Evolutionary conservation across 2,113 vertebrate genomes (phyloP).

Genomic region (Xiphophorus hellerii): DNA sequence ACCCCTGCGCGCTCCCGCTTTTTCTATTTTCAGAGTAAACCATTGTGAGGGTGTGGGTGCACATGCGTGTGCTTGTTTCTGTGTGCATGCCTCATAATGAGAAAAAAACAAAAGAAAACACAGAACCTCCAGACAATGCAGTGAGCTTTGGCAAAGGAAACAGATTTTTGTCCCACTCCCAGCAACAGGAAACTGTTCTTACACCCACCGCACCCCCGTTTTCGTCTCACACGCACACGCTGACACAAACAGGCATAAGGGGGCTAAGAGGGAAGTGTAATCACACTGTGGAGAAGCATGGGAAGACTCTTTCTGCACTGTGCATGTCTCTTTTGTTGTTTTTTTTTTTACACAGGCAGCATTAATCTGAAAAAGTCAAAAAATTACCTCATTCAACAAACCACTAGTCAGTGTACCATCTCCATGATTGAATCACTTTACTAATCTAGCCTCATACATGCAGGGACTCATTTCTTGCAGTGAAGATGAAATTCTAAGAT

Average conservation of each 20-base stretch:
- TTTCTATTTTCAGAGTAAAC: constrained; percentile 64
- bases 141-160: constrained; percentile 74
- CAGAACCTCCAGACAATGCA: constrained; percentile 68
- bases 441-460: not conserved
- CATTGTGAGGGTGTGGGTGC: constrained; percentile 47
- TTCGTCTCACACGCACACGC: constrained; percentile 38
- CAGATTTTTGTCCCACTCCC: constrained; percentile 78
- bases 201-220: constrained; percentile 67
- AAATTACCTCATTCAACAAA: constrained; percentile 39
- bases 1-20: constrained; percentile 47
- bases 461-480: too few species aligned
- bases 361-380: constrained; percentile 55
- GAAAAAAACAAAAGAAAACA: constrained; percentile 36
- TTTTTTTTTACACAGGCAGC: constrained; percentile 26
- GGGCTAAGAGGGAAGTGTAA: constrained; percentile 44
- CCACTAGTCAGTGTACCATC: constrained; percentile 46
- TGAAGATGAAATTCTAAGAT: too few species aligned
- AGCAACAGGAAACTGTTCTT: constrained; percentile 77
- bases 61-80: constrained; percentile 25
- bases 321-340: constrained; percentile 22
- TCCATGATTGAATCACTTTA: constrained; percentile 13
- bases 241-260: constrained; percentile 21
- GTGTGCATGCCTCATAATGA: constrained; percentile 47
- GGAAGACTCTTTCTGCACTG: constrained; percentile 51
- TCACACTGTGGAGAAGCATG: constrained; percentile 46